Base-by-base conservation (phyloP, 2,113 vertebrate species). In the Megaptera novaeangliae region DNA sequence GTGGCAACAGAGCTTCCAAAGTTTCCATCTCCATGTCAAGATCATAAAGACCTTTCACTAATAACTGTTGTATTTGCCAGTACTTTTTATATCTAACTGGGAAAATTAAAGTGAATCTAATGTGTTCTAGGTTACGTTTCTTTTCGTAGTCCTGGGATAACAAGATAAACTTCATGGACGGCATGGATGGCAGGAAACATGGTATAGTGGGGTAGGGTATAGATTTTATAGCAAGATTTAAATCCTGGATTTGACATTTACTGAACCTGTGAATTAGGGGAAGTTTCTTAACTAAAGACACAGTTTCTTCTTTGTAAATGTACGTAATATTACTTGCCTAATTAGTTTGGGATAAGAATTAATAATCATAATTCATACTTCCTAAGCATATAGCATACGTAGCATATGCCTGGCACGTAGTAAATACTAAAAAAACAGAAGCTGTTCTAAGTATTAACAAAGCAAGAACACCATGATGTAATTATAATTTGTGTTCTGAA, bases 401-500 rank as follows among this genome's bases (percentile, higher is more conserved):
- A 95, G 27, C 13, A 52, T 74, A 78, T 88, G 36, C 4, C 31
- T 87, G 41, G 18, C 17, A 92, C 21, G 82, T 66, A 52, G 31
- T 57, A 87, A 75, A 94, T 82, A 41, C 13, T 96, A 68, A 29
- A 69, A 85, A 39, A 81, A 4, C 1, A 80, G 66, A 91, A 80
- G 5, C 34, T 80, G 1, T 68, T 69, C 21, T 81, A 96, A 72
- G 14, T 83, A 93, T 66, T 91, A 69, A 57, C 29, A 95, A 81
- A 74, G 52, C 41, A 88, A 64, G 52, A 75, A 68, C 1, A 57
- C 44, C 11, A 77, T 25, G 15, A 63, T 97, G 1, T 69, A 59
- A 87, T 91, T 89, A 66, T 46, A 90, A 66, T 86, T 96, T 93
- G 44, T 89, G 2, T 84, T 83, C 86, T 81, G 29, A 87, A 69